Evolutionary conservation across 2,888 invertebrate species (phyloP), one percentile per base, ranked within the genome.

Genomic region (Ligdia adustata): DNA sequence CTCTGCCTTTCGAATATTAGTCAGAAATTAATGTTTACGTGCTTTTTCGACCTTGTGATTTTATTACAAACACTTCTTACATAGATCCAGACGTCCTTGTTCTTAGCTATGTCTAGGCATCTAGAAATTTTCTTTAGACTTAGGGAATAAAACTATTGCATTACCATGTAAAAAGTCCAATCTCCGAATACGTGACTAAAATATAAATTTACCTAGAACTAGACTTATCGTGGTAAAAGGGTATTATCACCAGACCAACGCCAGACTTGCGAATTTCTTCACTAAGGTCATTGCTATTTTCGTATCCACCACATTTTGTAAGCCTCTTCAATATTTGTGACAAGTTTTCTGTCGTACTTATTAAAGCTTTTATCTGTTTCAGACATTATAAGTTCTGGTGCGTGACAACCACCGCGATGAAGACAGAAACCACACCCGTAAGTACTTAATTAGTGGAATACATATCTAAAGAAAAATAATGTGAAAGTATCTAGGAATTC

Each of bases 381-480:
- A 85, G 85, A 82, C 82, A 68, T 70, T 80, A 44, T 62, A 64
- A 75, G 71, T 78, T 76, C 65, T 74, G 65, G 69, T 64, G 62
- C 64, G 57, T 62, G 59, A 67, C 61, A 66, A 64, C 57, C 57
- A 58, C 62, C 65, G 50, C 51, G 57, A 87, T 84, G 87, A 66
- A 72, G 62, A 67, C 71, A 65, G 74, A 78, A 66, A 78, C 79
- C 76, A 78, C 81, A 86, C 79, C 83, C 83, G 88, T 89, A 66
- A 88, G 88, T 89, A 80, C 55, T 44, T 73, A 24, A 40, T 16
- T 48, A 54, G 50, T 9, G 41, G 12, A 47, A 15, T 11, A 7
- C 35, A 43, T 28, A 12, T 11, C 35, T 12, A 28, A 26, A 50
- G 40, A 43, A 45, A 50, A 55, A 24, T 40, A 41, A 38, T 16